These are phyloP conservation scores for Megathymus violae DNA, from an alignment of 1,140 invertebrate genomes.

Conservation along the genomic window DNA sequence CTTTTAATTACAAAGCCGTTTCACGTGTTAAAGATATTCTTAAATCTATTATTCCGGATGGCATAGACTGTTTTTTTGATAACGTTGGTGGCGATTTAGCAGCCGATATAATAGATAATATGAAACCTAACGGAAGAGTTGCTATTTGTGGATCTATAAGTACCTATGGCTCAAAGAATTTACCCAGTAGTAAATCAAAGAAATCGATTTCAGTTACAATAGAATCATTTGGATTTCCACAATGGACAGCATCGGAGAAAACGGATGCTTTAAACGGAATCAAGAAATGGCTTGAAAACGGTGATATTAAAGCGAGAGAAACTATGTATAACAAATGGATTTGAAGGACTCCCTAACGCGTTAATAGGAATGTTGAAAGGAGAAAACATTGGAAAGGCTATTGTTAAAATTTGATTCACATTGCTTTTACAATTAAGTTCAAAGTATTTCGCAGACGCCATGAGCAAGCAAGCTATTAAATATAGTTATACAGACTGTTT, in stretches of 20 bases:
- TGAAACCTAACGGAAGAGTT: conserved; percentile 84
- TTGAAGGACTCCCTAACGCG: conserved; percentile 84
- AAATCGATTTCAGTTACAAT: conserved; percentile 46
- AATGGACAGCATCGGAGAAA: conserved; percentile 56
- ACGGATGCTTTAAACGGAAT: conserved; percentile 67
- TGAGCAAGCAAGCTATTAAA: conserved; percentile 2
- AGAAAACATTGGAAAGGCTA: conserved; percentile 85
- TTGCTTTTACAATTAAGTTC: conserved; percentile 11
- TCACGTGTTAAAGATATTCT: conserved; percentile 79
- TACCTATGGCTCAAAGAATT: conserved; percentile 46
- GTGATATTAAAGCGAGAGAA: conserved; percentile 83
- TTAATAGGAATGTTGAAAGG: conserved; percentile 85
- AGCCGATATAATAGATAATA: conserved; percentile 81
- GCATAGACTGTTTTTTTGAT: conserved; percentile 85
- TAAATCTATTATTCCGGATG: conserved; percentile 85
- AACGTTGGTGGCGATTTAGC: conserved; percentile 86
- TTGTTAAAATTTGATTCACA: conserved; percentile 76
- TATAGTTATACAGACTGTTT: conserved; percentile 21
- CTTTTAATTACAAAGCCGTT: conserved; percentile 88
- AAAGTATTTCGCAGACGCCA: conserved; percentile 5
- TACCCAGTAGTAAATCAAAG: conserved; percentile 37
- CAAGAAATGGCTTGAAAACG: conserved; percentile 77
- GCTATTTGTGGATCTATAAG: conserved; percentile 85
- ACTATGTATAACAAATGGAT: conserved; percentile 84
- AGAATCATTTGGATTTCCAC: conserved; percentile 66